These are phyloP conservation scores for Ptychadena robeensis DNA, from an alignment of 2,797 vertebrate genomes.

Conservation along the genomic window DNA sequence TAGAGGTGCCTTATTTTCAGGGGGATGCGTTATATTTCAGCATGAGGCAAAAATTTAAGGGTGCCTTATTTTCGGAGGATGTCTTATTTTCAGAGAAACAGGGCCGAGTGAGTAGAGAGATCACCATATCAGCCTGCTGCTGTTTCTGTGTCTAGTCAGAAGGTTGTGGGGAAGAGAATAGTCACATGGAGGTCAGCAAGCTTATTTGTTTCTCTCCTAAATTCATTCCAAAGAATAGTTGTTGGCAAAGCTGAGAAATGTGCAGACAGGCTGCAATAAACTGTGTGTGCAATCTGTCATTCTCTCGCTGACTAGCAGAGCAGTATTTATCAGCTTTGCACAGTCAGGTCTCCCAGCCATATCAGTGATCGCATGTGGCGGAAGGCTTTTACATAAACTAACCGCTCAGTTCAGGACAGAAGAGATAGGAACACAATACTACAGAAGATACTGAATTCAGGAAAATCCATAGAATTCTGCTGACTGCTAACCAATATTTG, in stretches of 20 bases:
- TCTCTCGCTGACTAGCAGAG: not conserved
- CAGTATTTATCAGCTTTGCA: slow-evolving; percentile 45
- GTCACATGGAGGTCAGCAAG: not conserved
- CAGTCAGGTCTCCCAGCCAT: slow-evolving; percentile 26
- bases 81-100: no score
- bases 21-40: no score
- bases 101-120: no score
- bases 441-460: slow-evolving; percentile 3
- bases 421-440: not conserved
- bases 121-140: no score
- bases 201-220: not conserved
- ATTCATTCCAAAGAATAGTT: not conserved
- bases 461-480: not conserved
- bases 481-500: not conserved
- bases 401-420: not conserved
- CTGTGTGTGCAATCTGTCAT: slow-evolving; percentile 4
- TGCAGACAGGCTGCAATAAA: slow-evolving; percentile 10
- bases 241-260: not conserved
- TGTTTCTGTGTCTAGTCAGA: no score
- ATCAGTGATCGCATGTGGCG: slow-evolving; percentile 22
- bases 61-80: no score
- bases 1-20: no score
- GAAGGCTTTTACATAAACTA: not conserved
- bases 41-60: no score
- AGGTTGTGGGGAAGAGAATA: no score